Base-by-base conservation (phyloP, 2,113 vertebrate genomes). In the Syrmaticus mikado region DNA sequence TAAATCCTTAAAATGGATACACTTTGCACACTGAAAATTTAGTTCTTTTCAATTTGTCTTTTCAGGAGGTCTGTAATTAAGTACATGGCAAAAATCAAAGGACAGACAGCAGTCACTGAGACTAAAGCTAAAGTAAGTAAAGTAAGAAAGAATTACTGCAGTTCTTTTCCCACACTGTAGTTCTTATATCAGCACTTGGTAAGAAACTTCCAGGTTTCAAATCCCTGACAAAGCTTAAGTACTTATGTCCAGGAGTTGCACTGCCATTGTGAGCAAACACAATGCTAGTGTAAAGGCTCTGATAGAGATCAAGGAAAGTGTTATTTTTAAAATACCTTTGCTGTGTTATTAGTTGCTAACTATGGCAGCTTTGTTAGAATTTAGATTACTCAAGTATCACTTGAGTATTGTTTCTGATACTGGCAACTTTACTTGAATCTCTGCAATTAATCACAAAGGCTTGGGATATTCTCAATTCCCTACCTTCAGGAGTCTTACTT, bases 171-270 rank as follows among this genome's bases (percentile, higher is more conserved):
- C 80, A 94, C 70, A 10, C 32, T 81, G 85, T 45, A 68, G 32
- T 65, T 94, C 84, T 94, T 78, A 61, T 40, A 88, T 91, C 79
- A 92, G 85, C 60, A 28, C 53, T 85, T 45, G 20, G 28, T 83
- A 82, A 88, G 85, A 88, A 94, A 93, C 46, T 81, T 91, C 65
- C 73, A 91, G 5, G 13, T 75, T 92, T 94, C 87, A 88, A 65
- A 75, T 13, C 58, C 64, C 76, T 53, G 73, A 78, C 75, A 71
- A 92, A 90, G 84, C 5, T 74, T 6, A 52, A 70, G 66, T 50
- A 81, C 0, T 4, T 84, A 88, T 85, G 68, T 61, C 52, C 91
- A 82, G 73, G 58, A 84, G 58, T 2, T 81, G 57, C 53, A 41
- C 28, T 18, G 58, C 86, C 82, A 82, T 85, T 92, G 71, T 87